phyloP scores from a whole-genome alignment of 2,113 vertebrate genomes.

The Furnarius figulus region DNA sequence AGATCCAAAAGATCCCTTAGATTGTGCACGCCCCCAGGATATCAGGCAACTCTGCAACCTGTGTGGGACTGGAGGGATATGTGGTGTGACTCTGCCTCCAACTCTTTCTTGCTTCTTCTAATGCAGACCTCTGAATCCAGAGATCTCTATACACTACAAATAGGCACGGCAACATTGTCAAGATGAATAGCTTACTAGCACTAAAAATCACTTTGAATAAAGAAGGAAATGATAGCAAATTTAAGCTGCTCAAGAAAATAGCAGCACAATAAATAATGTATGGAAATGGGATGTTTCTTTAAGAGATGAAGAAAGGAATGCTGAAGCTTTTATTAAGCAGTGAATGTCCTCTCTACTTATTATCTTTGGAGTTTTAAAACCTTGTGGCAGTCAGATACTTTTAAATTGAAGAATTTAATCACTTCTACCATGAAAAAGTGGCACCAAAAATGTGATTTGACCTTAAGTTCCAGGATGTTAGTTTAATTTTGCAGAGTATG shows the following conservation, averaged over 20 bases:
- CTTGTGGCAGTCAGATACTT: not conserved
- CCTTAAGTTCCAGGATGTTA: not conserved
- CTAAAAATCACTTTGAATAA: constrained; percentile 14
- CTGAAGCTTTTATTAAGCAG: constrained; percentile 12
- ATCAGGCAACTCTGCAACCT: not conserved
- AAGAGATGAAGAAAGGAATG: not conserved
- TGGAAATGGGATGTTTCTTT: constrained; percentile 14
- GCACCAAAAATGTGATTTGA: not conserved
- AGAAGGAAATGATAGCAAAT: not conserved
- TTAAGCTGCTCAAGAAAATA: not conserved
- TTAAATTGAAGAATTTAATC: not conserved
- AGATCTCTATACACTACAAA: not conserved
- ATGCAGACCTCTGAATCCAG: not conserved
- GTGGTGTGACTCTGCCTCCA: not conserved
- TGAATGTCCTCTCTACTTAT: not conserved
- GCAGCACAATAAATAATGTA: not conserved
- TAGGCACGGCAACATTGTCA: not conserved
- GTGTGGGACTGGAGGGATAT: not conserved
- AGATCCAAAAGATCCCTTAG: not conserved
- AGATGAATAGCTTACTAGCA: not conserved
- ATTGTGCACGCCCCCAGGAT: not conserved
- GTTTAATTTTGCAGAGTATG: not conserved
- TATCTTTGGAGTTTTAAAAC: not conserved
- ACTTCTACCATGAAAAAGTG: not conserved
- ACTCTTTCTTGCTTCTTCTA: not conserved